Evolutionary conservation across 1,140 invertebrate genomes (phyloP).

Genomic region (Aphis gossypii): DNA sequence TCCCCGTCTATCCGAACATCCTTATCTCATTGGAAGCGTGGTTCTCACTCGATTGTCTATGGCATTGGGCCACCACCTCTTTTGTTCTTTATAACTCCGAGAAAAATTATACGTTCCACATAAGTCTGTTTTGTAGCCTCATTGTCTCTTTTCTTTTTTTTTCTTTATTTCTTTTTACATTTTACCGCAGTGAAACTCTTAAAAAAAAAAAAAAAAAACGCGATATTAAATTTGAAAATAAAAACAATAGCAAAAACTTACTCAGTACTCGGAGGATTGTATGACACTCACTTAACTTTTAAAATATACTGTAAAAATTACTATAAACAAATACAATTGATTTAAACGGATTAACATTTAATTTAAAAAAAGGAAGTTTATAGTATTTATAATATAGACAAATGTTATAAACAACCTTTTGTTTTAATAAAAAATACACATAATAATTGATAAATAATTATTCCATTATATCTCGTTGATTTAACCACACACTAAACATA

Average conservation of each 20-base stretch:
- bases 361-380: background rate
- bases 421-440: background rate
- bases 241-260: background rate
- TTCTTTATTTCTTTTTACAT: constrained; percentile 1
- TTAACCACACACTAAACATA: background rate
- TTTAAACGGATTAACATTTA: background rate
- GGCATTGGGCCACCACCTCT: constrained; percentile 53
- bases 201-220: background rate
- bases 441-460: background rate
- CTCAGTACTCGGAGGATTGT: background rate
- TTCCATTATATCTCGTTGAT: background rate
- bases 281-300: background rate
- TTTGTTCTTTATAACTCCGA: constrained; percentile 44
- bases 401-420: too few species aligned
- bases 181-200: constrained; percentile 18
- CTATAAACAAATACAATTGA: background rate
- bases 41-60: constrained; percentile 48
- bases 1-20: background rate
- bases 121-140: constrained; percentile 40
- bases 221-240: background rate
- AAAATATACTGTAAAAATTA: background rate
- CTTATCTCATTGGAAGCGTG: constrained; percentile 13
- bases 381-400: background rate
- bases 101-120: constrained; percentile 49
- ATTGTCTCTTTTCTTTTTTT: background rate